Conservation (phyloP, 2,797 vertebrate genomes). For the Coracias cyanogaster region DNA sequence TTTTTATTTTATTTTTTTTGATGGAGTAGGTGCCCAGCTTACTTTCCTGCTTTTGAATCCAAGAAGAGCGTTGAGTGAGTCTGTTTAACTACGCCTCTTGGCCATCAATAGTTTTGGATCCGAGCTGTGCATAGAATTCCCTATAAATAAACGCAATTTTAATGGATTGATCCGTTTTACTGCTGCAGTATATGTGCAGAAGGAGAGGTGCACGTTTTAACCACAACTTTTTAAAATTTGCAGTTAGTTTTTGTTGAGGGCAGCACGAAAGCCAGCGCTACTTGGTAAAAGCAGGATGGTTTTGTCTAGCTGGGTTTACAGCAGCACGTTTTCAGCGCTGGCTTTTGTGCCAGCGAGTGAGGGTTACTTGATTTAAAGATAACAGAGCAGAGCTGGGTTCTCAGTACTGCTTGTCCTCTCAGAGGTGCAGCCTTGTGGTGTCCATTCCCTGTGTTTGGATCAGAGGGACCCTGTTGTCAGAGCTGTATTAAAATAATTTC, state of each 20-base stretch:
- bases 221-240: not conserved
- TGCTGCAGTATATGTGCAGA: not conserved
- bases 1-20: not conserved
- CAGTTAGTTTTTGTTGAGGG: not conserved
- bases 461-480: not conserved
- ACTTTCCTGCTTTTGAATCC: not conserved
- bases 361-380: not conserved
- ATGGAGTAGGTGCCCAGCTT: not conserved
- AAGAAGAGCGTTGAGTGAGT: not conserved
- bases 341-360: not conserved
- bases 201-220: not conserved
- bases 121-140: not conserved
- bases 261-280: accelerated
- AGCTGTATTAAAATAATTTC: not conserved
- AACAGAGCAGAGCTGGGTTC: not conserved
- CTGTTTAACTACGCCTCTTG: not conserved
- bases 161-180: not conserved
- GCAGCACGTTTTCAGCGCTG: accelerated
- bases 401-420: not conserved
- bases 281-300: not conserved
- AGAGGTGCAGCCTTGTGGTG: not conserved
- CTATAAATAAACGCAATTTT: not conserved
- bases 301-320: not conserved
- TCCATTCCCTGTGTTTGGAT: not conserved
- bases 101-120: not conserved